Percentiles rank a stretch among this genome's conserved stretches.
These are phyloP conservation scores for Cebidichthys violaceus DNA, from an alignment of 2,113 vertebrate genomes.

Conservation along the genomic window DNA sequence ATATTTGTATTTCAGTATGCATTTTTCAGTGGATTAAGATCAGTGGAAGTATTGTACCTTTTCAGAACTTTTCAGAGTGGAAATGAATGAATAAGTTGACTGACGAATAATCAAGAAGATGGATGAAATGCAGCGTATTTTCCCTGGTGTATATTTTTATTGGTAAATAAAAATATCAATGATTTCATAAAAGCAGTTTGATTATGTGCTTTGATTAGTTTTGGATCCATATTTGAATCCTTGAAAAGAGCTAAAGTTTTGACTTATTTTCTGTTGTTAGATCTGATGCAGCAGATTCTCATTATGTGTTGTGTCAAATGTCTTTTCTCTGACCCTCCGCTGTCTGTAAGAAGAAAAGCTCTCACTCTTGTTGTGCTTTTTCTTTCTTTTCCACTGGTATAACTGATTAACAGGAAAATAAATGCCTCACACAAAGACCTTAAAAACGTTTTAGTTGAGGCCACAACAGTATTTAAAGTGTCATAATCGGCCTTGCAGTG, in stretches of 20 bases:
- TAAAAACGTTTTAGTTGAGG: slow-evolving; percentile 66
- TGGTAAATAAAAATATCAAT: slow-evolving; percentile 86
- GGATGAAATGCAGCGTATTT: slow-evolving; percentile 80
- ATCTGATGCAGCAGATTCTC: not conserved
- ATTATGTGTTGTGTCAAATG: not conserved
- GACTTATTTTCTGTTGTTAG: not conserved
- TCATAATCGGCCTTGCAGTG: slow-evolving; percentile 65
- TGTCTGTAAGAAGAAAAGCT: not conserved
- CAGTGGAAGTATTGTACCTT: slow-evolving; percentile 69
- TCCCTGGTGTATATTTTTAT: slow-evolving; percentile 93
- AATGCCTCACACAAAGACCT: slow-evolving; percentile 29
- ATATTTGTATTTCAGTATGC: slow-evolving; percentile 3
- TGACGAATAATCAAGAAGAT: slow-evolving; percentile 57
- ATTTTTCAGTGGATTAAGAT: slow-evolving; percentile 82
- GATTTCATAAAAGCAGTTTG: slow-evolving; percentile 68
- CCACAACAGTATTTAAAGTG: slow-evolving; percentile 43
- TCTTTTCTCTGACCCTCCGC: not conserved
- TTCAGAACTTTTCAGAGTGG: slow-evolving; percentile 75
- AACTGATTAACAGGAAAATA: slow-evolving; percentile 5
- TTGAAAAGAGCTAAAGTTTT: not conserved
- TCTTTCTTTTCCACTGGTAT: not conserved
- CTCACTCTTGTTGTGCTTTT: not conserved
- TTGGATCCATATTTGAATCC: not conserved
- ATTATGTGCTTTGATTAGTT: not conserved
- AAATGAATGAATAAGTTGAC: slow-evolving; percentile 65